Percentiles rank a stretch among this genome's conserved stretches.
These are phyloP conservation scores for Tympanoctomys barrerae DNA, from an alignment of 2,797 vertebrate species.

Conservation along the genomic window DNA sequence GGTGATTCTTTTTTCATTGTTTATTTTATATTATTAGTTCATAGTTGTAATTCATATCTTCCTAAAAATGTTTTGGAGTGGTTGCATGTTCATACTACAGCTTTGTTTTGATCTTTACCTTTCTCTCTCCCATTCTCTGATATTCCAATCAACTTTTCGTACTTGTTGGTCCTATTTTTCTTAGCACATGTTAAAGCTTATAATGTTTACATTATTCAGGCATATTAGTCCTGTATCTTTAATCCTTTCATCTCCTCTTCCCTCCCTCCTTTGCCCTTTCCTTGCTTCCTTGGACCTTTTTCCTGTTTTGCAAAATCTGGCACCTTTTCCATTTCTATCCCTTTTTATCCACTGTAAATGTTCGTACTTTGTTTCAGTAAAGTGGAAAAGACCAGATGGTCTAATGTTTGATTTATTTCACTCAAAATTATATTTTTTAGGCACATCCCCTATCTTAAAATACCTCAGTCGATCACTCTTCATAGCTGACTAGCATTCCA, in stretches of 20 bases:
- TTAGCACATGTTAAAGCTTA: not conserved
- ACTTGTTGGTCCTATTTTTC: not conserved
- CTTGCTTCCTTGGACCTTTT: not conserved
- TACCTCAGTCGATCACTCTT: not conserved
- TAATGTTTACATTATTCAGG: not conserved
- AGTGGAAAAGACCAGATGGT: not conserved
- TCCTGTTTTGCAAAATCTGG: not conserved
- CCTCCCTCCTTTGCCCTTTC: not conserved
- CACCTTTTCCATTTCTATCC: not conserved
- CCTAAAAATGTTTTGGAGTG: not conserved
- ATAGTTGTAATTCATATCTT: not conserved
- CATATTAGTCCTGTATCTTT: not conserved
- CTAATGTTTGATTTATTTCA: not conserved
- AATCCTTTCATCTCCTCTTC: not conserved
- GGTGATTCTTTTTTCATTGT: not conserved
- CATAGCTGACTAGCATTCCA: not conserved
- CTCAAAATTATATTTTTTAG: not conserved
- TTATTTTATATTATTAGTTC: not conserved
- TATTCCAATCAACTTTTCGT: not conserved
- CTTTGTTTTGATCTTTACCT: not conserved
- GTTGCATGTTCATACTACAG: not conserved
- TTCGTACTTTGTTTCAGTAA: not conserved
- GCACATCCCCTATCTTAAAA: not conserved
- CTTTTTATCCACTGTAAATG: not conserved
- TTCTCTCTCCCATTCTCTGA: not conserved